These are phyloP conservation scores for Bruchidius siliquastri DNA, from an alignment of 2,888 invertebrate species.

Conservation along the genomic window DNA sequence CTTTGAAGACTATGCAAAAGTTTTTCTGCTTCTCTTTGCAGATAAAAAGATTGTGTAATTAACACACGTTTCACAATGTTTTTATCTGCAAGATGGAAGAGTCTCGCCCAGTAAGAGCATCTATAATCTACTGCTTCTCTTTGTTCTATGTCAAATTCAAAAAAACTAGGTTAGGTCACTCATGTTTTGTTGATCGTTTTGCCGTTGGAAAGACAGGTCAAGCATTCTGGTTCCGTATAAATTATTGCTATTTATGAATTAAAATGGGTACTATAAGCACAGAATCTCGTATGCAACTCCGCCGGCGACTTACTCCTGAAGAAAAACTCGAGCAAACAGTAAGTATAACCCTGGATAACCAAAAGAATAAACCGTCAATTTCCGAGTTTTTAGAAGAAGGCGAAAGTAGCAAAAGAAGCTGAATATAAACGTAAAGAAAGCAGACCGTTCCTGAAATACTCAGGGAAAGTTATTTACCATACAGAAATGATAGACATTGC, in stretches of 20 bases:
- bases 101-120: too few relatives aligned
- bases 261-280: not conserved
- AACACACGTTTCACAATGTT: too few relatives aligned
- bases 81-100: too few relatives aligned
- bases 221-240: not conserved
- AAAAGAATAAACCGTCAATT: not conserved
- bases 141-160: not conserved
- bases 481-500: conserved; percentile 49
- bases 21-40: too few relatives aligned
- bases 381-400: conserved; percentile 7
- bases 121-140: too few relatives aligned
- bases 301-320: conserved; percentile 12
- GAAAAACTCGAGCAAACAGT: conserved; percentile 16
- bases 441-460: conserved; percentile 32
- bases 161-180: not conserved
- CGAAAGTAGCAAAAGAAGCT: conserved; percentile 38
- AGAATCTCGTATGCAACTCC: conserved; percentile 8
- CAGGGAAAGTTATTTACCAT: conserved; percentile 39
- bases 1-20: too few relatives aligned
- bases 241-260: not conserved
- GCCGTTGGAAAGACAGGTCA: too few relatives aligned
- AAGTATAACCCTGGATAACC: not conserved
- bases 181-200: too few relatives aligned
- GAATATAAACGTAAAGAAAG: conserved; percentile 38
- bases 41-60: too few relatives aligned